Evolutionary conservation across 2,797 vertebrate species (phyloP).

Genomic region (Clarias pachynema): DNA sequence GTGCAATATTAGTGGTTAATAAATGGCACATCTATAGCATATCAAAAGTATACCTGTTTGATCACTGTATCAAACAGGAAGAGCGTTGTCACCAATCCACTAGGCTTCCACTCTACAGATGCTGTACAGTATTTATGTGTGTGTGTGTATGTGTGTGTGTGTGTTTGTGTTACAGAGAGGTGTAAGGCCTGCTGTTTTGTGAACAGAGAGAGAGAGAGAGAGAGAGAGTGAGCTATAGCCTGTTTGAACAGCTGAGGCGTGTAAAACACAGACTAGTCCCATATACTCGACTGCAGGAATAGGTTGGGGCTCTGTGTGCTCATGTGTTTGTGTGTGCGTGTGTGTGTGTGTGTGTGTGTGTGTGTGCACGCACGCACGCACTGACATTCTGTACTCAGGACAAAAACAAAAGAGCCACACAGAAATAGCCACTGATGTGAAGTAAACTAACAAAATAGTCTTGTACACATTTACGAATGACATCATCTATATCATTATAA

Average conservation of each 20-base stretch:
- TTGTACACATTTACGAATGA: not conserved
- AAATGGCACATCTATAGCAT: not conserved
- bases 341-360: not conserved
- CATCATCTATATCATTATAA: not conserved
- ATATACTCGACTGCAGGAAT: slow-evolving; percentile 38
- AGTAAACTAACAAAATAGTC: slow-evolving; percentile 3
- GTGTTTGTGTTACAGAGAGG: slow-evolving; percentile 26
- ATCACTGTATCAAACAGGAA: not conserved
- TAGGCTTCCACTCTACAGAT: not conserved
- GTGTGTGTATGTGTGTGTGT: slow-evolving; percentile 31
- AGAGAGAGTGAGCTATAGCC: slow-evolving; percentile 20
- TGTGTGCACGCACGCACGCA: too few species aligned
- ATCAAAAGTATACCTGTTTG: too few species aligned
- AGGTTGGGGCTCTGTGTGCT: not conserved
- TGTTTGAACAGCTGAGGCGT: slow-evolving; percentile 60
- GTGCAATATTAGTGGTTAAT: not conserved
- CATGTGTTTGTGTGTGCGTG: not conserved
- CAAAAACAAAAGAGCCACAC: slow-evolving; percentile 22
- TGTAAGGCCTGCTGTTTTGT: slow-evolving; percentile 45
- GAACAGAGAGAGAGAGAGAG: not conserved
- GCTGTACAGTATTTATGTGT: slow-evolving; percentile 22
- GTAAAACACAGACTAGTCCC: slow-evolving; percentile 46
- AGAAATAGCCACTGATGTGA: slow-evolving; percentile 18
- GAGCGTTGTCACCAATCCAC: not conserved
- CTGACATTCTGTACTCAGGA: not conserved